Conservation (phyloP, 2,113 vertebrate genomes). For the Leptodactylus fuscus region DNA sequence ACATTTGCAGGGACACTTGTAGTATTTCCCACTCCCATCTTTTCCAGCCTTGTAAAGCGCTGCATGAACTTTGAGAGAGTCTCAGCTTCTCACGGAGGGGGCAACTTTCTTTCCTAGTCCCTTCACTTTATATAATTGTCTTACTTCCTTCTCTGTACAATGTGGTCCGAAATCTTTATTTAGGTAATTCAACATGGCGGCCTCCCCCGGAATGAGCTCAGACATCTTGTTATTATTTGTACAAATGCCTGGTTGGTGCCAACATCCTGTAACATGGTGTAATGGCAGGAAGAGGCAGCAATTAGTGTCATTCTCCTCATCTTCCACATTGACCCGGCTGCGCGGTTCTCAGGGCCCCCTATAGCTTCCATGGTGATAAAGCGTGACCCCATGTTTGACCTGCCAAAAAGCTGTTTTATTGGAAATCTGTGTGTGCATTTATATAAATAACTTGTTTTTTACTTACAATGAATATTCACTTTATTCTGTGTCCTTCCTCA, state of each 20-base stretch:
- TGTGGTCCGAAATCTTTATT: neutral
- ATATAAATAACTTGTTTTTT: too few relatives aligned
- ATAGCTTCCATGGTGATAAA: neutral
- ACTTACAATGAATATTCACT: neutral
- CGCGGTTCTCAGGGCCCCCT: neutral
- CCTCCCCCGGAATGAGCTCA: neutral
- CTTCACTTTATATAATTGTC: neutral
- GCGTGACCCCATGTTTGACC: neutral
- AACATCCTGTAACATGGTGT: neutral
- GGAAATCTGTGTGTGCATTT: too few relatives aligned
- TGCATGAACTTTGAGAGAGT: neutral
- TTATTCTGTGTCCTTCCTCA: neutral
- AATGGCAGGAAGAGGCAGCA: neutral
- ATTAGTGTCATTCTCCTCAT: neutral
- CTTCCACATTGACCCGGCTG: too few relatives aligned
- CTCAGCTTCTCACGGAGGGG: neutral
- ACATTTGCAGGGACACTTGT: too few relatives aligned
- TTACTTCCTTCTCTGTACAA: neutral
- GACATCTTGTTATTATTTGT: neutral
- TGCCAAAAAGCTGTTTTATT: too few relatives aligned
- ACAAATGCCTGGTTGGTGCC: neutral
- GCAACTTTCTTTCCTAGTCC: neutral
- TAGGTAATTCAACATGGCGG: neutral
- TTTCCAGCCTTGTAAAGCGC: neutral
- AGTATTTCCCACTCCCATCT: too few relatives aligned